These are phyloP conservation scores for Anguilla japonica DNA, from an alignment of 2,113 vertebrate genomes.

Conservation along the genomic window DNA sequence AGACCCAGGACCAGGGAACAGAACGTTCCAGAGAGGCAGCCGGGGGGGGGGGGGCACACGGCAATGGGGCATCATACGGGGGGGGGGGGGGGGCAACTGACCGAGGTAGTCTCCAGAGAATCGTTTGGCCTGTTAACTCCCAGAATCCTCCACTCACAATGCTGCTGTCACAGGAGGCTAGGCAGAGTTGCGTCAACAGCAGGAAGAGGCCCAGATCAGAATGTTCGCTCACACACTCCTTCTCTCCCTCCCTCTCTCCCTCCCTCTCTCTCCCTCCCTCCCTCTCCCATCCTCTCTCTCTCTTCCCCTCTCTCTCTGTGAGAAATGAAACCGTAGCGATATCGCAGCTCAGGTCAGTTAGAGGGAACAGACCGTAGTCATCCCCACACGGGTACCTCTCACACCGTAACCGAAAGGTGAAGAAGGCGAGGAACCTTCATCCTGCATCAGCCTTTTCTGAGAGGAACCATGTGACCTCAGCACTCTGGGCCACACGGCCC, in stretches of 20 bases:
- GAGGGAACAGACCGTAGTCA: not conserved
- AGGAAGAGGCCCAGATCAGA: too few relatives aligned
- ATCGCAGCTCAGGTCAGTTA: not conserved
- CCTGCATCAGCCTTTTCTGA: not conserved
- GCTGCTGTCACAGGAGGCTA: not conserved
- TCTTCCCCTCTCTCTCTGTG: not conserved
- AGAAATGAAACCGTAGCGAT: not conserved
- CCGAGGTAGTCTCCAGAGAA: not conserved
- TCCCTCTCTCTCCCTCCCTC: not conserved
- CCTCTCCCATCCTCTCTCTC: too few relatives aligned
- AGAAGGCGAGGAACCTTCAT: not conserved
- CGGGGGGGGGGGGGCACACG: not conserved
- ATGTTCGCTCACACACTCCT: too few relatives aligned
- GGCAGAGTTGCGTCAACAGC: not conserved
- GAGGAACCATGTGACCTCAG: not conserved
- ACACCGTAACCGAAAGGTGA: not conserved
- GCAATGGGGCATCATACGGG: not conserved
- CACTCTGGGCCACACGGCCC: not conserved
- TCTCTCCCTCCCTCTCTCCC: too few relatives aligned
- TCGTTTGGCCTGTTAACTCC: not conserved
- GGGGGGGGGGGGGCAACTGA: not conserved
- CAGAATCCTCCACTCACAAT: not conserved
- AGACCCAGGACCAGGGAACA: slow-evolving; percentile 7
- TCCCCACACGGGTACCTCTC: not conserved
- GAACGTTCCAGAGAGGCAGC: not conserved